A percentile compares a stretch with the other conserved stretches of the same genome.
These are phyloP conservation scores for Pycnonotus jocosus DNA, from an alignment of 2,113 vertebrate species.

Conservation along the genomic window DNA sequence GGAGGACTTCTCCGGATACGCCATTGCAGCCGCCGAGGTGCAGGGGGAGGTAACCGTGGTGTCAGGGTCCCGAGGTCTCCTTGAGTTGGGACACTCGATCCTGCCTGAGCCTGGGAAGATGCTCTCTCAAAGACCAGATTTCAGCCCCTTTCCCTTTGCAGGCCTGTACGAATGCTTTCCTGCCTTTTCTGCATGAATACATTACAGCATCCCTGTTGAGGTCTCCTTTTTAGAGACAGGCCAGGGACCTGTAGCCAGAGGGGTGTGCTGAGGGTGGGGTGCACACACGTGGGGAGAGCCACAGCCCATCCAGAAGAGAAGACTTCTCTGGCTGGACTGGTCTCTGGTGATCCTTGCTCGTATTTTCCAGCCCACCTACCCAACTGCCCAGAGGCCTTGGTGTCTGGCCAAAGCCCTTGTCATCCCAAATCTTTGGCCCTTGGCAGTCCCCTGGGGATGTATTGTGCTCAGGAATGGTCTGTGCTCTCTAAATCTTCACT, in stretches of 20 bases:
- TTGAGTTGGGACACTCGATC: not conserved
- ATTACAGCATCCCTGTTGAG: not conserved
- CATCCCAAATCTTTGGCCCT: rapidly evolving
- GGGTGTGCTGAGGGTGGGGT: not conserved
- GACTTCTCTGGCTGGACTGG: not conserved
- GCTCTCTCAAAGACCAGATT: not conserved
- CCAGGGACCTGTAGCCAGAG: not conserved
- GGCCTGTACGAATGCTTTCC: not conserved
- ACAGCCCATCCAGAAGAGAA: not conserved
- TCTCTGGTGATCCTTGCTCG: not conserved
- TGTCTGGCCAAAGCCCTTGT: not conserved
- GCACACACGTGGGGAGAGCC: rapidly evolving
- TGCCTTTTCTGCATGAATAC: not conserved
- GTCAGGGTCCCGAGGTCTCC: not conserved
- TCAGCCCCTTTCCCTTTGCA: not conserved
- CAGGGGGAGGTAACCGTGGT: conserved; percentile 84
- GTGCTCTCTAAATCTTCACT: not conserved
- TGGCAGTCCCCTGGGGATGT: not conserved
- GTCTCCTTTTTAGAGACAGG: not conserved
- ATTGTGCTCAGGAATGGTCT: rapidly evolving
- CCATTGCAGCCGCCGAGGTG: conserved; percentile 81
- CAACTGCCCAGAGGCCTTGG: not conserved
- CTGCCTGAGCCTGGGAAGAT: not conserved
- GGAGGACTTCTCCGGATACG: conserved; percentile 96
- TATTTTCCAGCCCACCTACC: not conserved